A percentile compares a stretch with the other conserved stretches of the same genome.
Conservation (phyloP, 2,888 invertebrate species). For the Stegophylla sp. region DNA sequence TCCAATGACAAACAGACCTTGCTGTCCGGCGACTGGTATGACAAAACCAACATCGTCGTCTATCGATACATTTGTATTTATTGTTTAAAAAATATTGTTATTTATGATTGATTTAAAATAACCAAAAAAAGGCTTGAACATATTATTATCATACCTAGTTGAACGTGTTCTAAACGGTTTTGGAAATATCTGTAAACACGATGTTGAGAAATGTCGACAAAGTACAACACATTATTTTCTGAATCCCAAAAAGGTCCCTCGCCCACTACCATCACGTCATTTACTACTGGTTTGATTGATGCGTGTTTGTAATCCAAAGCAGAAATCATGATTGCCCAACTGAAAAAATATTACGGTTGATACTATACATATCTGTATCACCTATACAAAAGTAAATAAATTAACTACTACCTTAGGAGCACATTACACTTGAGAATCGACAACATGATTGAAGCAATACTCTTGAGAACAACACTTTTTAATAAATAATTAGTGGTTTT, state of each 20-base stretch:
- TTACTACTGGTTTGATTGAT: background rate
- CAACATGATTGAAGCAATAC: slow-evolving; percentile 11
- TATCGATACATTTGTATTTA: slow-evolving; percentile 42
- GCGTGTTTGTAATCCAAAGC: slow-evolving; percentile 7
- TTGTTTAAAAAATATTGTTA: too few relatives aligned
- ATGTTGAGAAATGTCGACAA: slow-evolving; percentile 70
- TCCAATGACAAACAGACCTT: slow-evolving; percentile 66
- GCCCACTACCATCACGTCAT: slow-evolving; percentile 64
- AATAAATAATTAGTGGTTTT: background rate
- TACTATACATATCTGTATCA: background rate
- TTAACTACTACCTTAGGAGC: slow-evolving; percentile 11
- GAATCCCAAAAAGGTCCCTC: slow-evolving; percentile 74
- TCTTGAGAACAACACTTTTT: background rate
- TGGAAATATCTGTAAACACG: slow-evolving; percentile 68
- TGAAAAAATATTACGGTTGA: background rate
- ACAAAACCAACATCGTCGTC: slow-evolving; percentile 69
- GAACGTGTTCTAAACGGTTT: slow-evolving; percentile 66
- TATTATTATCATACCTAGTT: slow-evolving; percentile 66
- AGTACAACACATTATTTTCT: slow-evolving; percentile 69
- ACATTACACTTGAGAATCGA: slow-evolving; percentile 19
- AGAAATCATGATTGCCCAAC: background rate
- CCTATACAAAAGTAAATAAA: background rate
- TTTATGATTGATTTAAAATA: too few relatives aligned
- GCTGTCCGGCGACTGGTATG: slow-evolving; percentile 67
- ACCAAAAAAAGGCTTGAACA: too few relatives aligned